Base-by-base conservation (phyloP, 2,113 vertebrate species). In the Thinocorus orbignyianus region DNA sequence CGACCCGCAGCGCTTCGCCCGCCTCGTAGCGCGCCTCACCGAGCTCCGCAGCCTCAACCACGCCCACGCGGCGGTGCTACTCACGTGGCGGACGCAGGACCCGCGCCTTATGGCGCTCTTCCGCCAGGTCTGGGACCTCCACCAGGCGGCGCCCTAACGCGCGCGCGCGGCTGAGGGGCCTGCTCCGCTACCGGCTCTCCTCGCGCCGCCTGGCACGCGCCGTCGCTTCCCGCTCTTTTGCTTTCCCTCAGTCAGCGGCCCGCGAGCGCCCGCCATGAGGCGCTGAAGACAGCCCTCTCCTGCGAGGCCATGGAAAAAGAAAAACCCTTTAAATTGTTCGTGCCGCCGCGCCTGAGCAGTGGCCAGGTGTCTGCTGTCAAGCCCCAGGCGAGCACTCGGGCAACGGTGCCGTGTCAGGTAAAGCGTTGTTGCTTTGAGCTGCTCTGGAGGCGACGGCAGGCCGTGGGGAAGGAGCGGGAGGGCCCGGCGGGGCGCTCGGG, bases 31-130 rank as follows among this genome's bases (percentile, higher is more conserved):
- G 16, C 97, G 99, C 65, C 98, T 99, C 65, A 99, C 99, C 13
- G 98, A 99, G 96, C 98, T 99, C 37, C 98, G 98, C 44, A 99
- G 98, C 61, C 98, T 99, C 51, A 98, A 97, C 86, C 99, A 99
- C 93, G 99, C 98, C 91, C 98, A 99, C 96, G 98, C 99, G 90
- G 98, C 98, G 88, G 98, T 99, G 91, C 98, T 98, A 72, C 91
- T 96, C 81, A 95, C 95, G 6, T 97, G 97, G 97, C 79, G 97
- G 62, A 77, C 91, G 14, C 97, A 85, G 64, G 96, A 98, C 79
- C 95, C 97, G 13, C 83, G 95, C 39, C 72, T 98, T 51, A 85
- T 95, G 6, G 64, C 93, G 20, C 94, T 97, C 49, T 88, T 98
- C 64, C 96, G 94, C 94, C 97, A 97, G 66, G 85, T 97, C 54